Evolutionary conservation across 2,797 vertebrate genomes (phyloP).

Genomic region (Diceros bicornis): DNA sequence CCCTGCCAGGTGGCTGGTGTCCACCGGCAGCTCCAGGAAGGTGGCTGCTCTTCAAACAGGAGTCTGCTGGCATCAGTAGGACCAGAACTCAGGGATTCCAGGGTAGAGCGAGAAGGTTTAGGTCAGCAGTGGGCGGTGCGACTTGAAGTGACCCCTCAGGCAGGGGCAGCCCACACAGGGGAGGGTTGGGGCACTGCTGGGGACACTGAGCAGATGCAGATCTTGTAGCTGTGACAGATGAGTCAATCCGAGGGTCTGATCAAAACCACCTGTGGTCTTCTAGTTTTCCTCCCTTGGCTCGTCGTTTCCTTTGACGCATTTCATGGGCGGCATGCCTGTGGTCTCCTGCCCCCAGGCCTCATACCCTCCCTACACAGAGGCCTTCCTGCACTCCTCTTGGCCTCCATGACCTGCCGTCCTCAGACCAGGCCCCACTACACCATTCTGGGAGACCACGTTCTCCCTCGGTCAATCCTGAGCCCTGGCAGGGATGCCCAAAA

Average conservation of each 20-base stretch:
- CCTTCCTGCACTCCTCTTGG: background rate
- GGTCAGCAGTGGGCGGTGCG: background rate
- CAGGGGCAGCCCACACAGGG: background rate
- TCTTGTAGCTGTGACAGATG: background rate
- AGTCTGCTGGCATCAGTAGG: background rate
- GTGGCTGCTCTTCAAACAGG: background rate
- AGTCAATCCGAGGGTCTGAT: background rate
- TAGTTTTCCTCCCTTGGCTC: background rate
- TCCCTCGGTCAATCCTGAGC: background rate
- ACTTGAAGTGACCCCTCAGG: background rate
- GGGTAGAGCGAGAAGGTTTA: background rate
- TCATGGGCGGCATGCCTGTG: background rate
- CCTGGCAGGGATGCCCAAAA: background rate
- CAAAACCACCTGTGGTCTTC: background rate
- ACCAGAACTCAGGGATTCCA: background rate
- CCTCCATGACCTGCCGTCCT: background rate
- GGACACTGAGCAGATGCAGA: background rate
- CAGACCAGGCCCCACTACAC: background rate
- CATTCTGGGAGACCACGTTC: background rate
- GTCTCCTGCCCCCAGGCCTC: background rate
- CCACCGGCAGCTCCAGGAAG: background rate
- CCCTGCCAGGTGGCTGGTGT: background rate
- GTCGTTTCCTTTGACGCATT: background rate
- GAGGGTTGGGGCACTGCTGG: background rate
- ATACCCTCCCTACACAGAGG: background rate